phyloP scores from a whole-genome alignment of 2,113 vertebrate genomes.

The Falcunculus frontatus region DNA sequence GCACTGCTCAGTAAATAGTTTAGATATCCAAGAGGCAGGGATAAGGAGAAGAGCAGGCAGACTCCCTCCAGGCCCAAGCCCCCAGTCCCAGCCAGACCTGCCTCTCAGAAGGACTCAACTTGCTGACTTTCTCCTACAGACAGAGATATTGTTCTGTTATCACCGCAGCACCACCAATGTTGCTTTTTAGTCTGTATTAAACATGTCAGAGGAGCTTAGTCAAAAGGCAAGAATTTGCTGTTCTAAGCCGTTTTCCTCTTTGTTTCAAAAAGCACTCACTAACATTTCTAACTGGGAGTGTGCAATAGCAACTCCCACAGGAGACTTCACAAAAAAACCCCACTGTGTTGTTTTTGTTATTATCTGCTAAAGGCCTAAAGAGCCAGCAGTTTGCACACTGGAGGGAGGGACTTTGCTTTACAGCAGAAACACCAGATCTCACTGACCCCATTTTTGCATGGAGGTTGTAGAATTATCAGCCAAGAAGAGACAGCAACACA shows the following conservation, averaged over 20 bases:
- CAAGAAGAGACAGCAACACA: background rate
- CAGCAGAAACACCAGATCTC: background rate
- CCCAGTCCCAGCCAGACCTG: background rate
- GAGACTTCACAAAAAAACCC: background rate
- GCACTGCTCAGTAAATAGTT: background rate
- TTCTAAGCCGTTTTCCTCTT: background rate
- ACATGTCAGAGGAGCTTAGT: background rate
- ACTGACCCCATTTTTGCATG: background rate
- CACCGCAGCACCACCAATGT: background rate
- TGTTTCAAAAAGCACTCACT: background rate
- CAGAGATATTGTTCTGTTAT: background rate
- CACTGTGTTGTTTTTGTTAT: background rate
- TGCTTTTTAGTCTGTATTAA: background rate
- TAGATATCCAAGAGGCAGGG: background rate
- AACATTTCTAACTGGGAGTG: background rate
- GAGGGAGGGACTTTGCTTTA: background rate
- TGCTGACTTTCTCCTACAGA: background rate
- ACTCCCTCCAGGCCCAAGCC: background rate
- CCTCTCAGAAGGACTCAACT: background rate
- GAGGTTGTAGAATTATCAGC: background rate
- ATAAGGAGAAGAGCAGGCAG: background rate
- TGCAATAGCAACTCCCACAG: background rate
- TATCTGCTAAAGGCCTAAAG: background rate
- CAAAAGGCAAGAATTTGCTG: slow-evolving; percentile 27
- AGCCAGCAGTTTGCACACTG: background rate